These are phyloP conservation scores for Callorhinus ursinus DNA, from an alignment of 2,113 vertebrate species.

Conservation along the genomic window DNA sequence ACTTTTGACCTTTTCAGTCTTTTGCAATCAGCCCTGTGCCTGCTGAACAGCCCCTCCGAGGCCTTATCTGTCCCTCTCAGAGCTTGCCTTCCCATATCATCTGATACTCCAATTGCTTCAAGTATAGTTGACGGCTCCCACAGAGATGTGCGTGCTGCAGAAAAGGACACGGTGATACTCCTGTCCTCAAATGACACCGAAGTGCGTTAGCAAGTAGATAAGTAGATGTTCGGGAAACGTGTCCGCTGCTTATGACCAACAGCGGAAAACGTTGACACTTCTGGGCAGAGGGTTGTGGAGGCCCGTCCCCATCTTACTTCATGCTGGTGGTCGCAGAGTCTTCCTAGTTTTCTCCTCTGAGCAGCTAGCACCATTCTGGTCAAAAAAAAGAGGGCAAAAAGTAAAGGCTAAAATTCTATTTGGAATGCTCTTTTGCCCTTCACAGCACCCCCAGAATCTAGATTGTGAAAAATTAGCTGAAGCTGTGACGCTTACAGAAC, in stretches of 20 bases:
- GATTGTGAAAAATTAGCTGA: neutral
- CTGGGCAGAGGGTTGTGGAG: neutral
- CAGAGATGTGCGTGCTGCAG: fast-evolving
- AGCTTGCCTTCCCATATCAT: neutral
- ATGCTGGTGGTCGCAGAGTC: too few species aligned
- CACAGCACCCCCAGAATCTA: neutral
- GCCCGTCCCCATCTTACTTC: neutral
- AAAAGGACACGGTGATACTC: neutral
- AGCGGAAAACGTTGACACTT: neutral
- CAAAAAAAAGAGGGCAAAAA: neutral
- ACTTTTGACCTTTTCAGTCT: neutral
- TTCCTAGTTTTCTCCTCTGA: neutral
- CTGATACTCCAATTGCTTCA: neutral
- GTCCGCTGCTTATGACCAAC: too few species aligned
- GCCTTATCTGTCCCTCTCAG: neutral
- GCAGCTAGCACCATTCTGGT: neutral
- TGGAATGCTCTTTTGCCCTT: neutral
- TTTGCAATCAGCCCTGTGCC: neutral
- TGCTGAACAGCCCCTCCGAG: neutral
- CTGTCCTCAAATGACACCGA: neutral
- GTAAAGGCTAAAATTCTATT: neutral
- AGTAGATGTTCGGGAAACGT: neutral
- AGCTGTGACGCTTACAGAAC: neutral
- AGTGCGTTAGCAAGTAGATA: neutral
- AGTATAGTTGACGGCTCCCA: neutral